Evolutionary conservation across 2,797 vertebrate species (phyloP).

Genomic region (Pipistrellus kuhlii): DNA sequence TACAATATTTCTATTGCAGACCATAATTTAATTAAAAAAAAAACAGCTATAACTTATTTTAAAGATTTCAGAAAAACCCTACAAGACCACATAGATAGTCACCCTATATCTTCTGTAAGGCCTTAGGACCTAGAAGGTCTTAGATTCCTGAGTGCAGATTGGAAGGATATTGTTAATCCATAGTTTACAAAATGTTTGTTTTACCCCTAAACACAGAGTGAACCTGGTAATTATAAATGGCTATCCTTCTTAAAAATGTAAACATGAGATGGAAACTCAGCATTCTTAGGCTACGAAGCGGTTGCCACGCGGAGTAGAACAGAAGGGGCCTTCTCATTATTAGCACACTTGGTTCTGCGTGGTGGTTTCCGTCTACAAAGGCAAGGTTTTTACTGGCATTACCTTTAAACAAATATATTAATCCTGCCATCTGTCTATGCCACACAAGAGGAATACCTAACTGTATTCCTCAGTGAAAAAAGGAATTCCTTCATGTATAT

Average conservation of each 20-base stretch:
- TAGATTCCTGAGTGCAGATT: conserved; percentile 8
- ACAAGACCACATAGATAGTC: conserved; percentile 6
- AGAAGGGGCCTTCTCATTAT: neutral
- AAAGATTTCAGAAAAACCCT: neutral
- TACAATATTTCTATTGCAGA: neutral
- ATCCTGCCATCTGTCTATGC: conserved; percentile 43
- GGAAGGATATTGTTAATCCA: conserved; percentile 54
- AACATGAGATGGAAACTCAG: conserved; percentile 21
- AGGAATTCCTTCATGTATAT: conserved; percentile 56
- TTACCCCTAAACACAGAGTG: conserved; percentile 41
- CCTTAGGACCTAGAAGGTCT: conserved; percentile 43
- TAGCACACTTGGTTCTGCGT: conserved; percentile 12
- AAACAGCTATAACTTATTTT: neutral
- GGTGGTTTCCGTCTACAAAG: conserved; percentile 5
- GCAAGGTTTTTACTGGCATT: neutral
- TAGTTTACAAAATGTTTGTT: conserved; percentile 57
- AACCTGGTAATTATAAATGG: conserved; percentile 34
- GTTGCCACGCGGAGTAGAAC: neutral
- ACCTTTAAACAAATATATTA: conserved; percentile 57
- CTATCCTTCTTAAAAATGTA: conserved; percentile 58
- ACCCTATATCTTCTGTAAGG: neutral
- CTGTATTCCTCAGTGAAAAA: conserved; percentile 40
- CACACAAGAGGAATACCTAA: conserved; percentile 12
- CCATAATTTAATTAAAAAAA: neutral
- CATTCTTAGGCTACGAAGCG: neutral